Conservation (phyloP, 2,797 vertebrate species). For the Apogon hyalosoma region DNA sequence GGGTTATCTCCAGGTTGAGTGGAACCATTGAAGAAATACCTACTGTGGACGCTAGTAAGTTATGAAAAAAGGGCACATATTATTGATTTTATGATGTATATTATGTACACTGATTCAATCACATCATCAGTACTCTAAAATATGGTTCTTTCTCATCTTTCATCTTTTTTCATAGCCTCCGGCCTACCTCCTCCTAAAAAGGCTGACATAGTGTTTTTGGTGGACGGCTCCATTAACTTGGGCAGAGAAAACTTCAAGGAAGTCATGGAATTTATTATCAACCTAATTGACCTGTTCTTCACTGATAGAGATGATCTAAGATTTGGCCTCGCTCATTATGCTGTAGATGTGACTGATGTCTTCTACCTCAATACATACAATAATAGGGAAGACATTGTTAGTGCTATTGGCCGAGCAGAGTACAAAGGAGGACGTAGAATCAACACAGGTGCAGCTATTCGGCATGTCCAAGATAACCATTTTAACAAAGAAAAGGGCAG, state of each 20-base stretch:
- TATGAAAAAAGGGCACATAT: conserved; percentile 1
- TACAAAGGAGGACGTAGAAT: conserved; percentile 91
- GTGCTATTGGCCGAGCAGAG: conserved; percentile 83
- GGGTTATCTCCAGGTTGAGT: conserved; percentile 79
- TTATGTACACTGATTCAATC: conserved; percentile 1
- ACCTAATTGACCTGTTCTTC: conserved; percentile 89
- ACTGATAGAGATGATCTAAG: conserved; percentile 87
- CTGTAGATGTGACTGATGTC: conserved; percentile 90
- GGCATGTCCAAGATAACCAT: conserved; percentile 86
- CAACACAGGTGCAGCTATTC: conserved; percentile 90
- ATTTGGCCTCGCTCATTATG: conserved; percentile 92
- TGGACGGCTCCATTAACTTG: conserved; percentile 96
- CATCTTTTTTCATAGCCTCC: conserved; percentile 24
- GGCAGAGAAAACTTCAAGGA: conserved; percentile 87
- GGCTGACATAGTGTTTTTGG: conserved; percentile 95
- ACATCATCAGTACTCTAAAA: not conserved
- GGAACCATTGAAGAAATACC: conserved; percentile 31
- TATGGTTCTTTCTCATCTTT: conserved; percentile 1
- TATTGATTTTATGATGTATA: not conserved
- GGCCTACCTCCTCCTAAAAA: conserved; percentile 61
- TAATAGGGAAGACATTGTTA: conserved; percentile 86
- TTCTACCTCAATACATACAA: conserved; percentile 91
- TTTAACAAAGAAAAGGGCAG: conserved; percentile 92
- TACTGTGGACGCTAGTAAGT: conserved; percentile 67
- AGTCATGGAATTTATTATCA: conserved; percentile 87